phyloP scores from a whole-genome alignment of 2,113 vertebrate genomes.

The Sapayoa aenigma region DNA sequence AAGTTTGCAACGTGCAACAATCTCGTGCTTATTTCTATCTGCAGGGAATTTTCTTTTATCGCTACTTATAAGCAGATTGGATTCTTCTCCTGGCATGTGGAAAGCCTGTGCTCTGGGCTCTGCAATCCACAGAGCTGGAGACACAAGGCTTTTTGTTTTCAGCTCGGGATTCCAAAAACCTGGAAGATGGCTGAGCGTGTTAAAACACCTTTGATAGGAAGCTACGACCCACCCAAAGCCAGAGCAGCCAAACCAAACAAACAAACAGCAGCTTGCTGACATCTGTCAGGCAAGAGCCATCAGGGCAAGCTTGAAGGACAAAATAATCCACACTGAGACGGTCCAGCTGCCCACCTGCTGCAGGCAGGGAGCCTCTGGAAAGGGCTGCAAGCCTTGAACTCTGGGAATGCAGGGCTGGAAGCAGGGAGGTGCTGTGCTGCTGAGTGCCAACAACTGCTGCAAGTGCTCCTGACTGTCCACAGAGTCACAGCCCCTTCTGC shows the following conservation, averaged over 20 bases:
- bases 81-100: not conserved
- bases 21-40: not conserved
- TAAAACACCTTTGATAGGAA: conserved; percentile 40
- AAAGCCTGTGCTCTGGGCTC: conserved; percentile 19
- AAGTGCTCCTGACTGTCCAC: rapidly evolving
- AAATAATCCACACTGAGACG: rapidly evolving
- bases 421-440: not conserved
- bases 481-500: not conserved
- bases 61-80: not conserved
- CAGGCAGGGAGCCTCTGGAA: not conserved
- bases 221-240: conserved; percentile 12
- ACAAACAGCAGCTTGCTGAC: conserved; percentile 2
- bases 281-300: conserved; percentile 8
- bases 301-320: not conserved
- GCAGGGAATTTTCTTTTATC: conserved; percentile 31
- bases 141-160: conserved; percentile 57
- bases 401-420: rapidly evolving
- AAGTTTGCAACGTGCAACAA: not conserved
- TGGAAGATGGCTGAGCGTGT: conserved; percentile 61
- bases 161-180: conserved; percentile 37
- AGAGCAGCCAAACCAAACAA: conserved; percentile 44
- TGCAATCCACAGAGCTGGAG: conserved; percentile 14
- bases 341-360: not conserved
- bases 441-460: not conserved
- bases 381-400: not conserved